A percentile compares a stretch with the other conserved stretches of the same genome.
phyloP scores from a whole-genome alignment of 1,140 invertebrate species.

The Drosophila pruinosa region DNA sequence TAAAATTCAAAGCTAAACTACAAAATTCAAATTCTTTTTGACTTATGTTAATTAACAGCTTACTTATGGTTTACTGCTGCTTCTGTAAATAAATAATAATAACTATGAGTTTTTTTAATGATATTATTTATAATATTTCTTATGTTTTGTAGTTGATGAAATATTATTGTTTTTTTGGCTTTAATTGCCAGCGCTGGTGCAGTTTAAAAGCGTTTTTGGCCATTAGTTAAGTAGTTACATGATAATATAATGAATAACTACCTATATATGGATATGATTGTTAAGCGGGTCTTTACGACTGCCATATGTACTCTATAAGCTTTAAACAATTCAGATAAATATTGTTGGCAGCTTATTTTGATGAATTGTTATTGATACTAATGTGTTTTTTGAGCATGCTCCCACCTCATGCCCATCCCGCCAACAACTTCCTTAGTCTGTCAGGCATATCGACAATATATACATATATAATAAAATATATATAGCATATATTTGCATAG shows the following conservation, averaged over 20 bases:
- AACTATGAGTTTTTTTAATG: conserved; percentile 6
- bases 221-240: conserved; percentile 36
- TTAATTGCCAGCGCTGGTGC: conserved; percentile 37
- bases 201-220: conserved; percentile 40
- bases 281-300: neutral
- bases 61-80: conserved; percentile 53
- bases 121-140: neutral
- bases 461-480: conserved; percentile 6
- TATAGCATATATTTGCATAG: neutral
- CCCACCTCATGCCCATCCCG: conserved; percentile 16
- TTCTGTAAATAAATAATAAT: conserved; percentile 54
- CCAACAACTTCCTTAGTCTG: conserved; percentile 2
- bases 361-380: conserved; percentile 18
- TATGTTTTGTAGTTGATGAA: conserved; percentile 37
- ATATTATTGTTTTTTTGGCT: conserved; percentile 21
- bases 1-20: conserved; percentile 58
- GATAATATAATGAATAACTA: conserved; percentile 8
- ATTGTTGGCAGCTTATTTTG: conserved; percentile 33
- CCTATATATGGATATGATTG: conserved; percentile 5
- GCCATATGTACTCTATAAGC: neutral
- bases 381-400: conserved; percentile 41
- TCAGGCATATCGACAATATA: neutral
- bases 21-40: conserved; percentile 50
- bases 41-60: conserved; percentile 54
- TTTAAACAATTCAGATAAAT: neutral